A percentile compares a stretch with the other conserved stretches of the same genome.
Evolutionary conservation across 2,797 vertebrate genomes (phyloP).

Genomic region (Betta splendens): DNA sequence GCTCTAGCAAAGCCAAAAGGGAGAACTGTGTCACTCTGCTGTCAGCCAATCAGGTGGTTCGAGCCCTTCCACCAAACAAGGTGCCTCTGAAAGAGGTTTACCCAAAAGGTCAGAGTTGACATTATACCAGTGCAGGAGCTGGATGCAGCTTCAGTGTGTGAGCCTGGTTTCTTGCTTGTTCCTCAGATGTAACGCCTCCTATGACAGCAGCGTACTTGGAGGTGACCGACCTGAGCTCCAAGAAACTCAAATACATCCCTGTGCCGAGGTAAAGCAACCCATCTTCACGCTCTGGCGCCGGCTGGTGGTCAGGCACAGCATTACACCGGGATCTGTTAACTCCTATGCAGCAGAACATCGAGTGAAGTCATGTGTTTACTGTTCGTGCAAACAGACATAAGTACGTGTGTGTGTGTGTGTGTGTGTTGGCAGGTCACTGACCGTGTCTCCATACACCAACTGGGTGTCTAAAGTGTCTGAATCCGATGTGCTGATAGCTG

Average conservation of each 20-base stretch:
- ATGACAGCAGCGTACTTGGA: conserved; percentile 91
- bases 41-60: conserved; percentile 89
- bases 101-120: conserved; percentile 87
- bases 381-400: too few species aligned
- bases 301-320: conserved; percentile 21
- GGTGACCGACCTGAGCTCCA: conserved; percentile 92
- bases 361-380: too few species aligned
- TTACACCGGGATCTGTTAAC: too few species aligned
- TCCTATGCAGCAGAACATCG: too few species aligned
- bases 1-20: conserved; percentile 77
- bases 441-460: conserved; percentile 89
- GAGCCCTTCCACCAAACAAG: conserved; percentile 87
- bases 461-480: conserved; percentile 93
- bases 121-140: neutral
- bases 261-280: conserved; percentile 86
- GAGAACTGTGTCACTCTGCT: conserved; percentile 87
- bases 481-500: conserved; percentile 85
- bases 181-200: conserved; percentile 88
- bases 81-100: conserved; percentile 92
- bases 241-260: conserved; percentile 95
- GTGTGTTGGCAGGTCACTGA: conserved; percentile 77
- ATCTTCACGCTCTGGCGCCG: neutral
- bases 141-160: neutral
- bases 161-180: conserved; percentile 10
- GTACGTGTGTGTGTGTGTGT: too few species aligned